Evolutionary conservation across 2,113 vertebrate species (phyloP).

Genomic region (Eulacestoma nigropectus): DNA sequence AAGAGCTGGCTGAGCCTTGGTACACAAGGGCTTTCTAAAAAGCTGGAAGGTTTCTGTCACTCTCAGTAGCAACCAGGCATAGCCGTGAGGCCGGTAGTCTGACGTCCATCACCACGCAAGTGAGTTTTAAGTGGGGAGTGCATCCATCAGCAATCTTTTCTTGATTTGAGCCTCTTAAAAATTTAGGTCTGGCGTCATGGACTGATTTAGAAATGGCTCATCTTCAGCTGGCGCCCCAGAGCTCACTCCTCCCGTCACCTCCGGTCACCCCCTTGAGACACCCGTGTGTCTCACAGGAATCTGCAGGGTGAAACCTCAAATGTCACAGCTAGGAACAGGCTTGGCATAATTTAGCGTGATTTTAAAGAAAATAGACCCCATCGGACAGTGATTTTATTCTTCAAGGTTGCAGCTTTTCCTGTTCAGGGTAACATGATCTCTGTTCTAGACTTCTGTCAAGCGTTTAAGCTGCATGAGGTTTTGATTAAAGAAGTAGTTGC

Average conservation of each 20-base stretch:
- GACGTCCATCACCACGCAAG: constrained; percentile 22
- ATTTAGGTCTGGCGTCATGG: constrained; percentile 6
- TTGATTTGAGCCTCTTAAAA: constrained; percentile 56
- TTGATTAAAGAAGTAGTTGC: constrained; percentile 51
- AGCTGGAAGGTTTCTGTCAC: background rate
- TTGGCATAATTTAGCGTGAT: background rate
- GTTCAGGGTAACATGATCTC: background rate
- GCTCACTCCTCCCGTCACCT: background rate
- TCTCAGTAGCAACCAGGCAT: background rate
- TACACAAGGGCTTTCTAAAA: background rate
- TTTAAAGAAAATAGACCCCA: background rate
- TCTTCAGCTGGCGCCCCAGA: background rate
- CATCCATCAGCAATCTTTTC: background rate
- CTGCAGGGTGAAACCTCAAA: background rate
- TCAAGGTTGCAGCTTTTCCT: constrained; percentile 25
- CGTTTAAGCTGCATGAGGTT: constrained; percentile 30
- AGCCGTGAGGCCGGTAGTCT: background rate
- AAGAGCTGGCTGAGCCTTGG: background rate
- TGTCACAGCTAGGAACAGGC: background rate
- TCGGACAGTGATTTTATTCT: background rate
- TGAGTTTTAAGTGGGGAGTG: constrained; percentile 1
- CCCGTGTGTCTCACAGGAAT: background rate
- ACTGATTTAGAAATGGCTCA: constrained; percentile 1
- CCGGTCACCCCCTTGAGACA: background rate
- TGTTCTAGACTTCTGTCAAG: constrained; percentile 23